A percentile compares a stretch with the other conserved stretches of the same genome.
Evolutionary conservation across 2,797 vertebrate species (phyloP).

Genomic region (Potorous gilbertii): DNA sequence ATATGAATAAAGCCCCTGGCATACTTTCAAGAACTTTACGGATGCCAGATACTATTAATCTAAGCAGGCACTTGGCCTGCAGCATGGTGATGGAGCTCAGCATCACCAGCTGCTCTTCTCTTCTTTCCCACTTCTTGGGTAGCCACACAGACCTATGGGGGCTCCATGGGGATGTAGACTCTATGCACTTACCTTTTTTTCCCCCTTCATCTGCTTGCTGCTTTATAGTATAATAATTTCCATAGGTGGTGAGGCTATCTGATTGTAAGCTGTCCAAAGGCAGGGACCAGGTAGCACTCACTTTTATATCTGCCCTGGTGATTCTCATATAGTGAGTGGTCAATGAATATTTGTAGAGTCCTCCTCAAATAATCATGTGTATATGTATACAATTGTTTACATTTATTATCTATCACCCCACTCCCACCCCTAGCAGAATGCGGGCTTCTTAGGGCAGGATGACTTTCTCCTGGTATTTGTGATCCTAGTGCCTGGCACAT

Average conservation of each 20-base stretch:
- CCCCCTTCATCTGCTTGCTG: not conserved
- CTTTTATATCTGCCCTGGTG: not conserved
- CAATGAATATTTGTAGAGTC: not conserved
- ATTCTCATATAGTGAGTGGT: not conserved
- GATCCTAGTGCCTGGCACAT: not conserved
- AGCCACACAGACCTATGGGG: not conserved
- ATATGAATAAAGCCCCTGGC: not conserved
- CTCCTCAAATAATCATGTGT: not conserved
- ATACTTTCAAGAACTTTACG: not conserved
- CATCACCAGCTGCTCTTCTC: not conserved
- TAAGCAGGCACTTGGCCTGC: not conserved
- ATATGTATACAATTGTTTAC: not conserved
- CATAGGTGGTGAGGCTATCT: not conserved
- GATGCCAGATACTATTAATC: not conserved
- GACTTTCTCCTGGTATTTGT: not conserved
- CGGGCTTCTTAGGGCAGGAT: not conserved
- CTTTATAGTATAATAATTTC: not conserved
- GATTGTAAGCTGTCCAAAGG: not conserved
- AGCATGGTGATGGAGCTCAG: not conserved
- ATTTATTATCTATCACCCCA: not conserved
- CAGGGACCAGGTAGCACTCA: not conserved
- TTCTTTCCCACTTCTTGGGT: not conserved
- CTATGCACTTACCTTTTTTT: slow-evolving; percentile 17
- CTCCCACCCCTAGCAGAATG: not conserved
- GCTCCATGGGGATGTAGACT: not conserved